Evolutionary conservation across 64 coral and sea anemone genomes (phyloP), one percentile per base, ranked within the genome.

Genomic region (Dendrophyllia cribrosa): DNA sequence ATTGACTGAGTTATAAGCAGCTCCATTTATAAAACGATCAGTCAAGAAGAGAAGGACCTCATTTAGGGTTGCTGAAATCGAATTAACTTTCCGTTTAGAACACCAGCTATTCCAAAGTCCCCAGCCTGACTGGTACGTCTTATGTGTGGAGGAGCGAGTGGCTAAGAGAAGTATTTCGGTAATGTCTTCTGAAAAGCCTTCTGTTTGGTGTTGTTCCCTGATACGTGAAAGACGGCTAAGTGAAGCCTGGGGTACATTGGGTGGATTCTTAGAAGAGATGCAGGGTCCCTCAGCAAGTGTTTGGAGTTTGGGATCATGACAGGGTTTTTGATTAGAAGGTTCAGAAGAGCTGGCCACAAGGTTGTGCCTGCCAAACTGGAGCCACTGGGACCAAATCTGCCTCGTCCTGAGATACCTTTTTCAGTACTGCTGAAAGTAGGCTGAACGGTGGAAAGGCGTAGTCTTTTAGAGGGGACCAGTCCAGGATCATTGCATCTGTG

Each of bases 361-460:
- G 63, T 44, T 90, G 88, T 25, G 75, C 65, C 55, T 90, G 44
- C 49, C 74, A 90, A 15, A 89, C 72, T 76, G 87, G 87, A 19
- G 55, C 61, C 51, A 89, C 71, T 66, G 78, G 60, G 51, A 86
- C 48, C 26, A 93, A 17, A 66, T 93, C 72, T 45, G 74, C 20
- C 48, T 71, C 6, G 22, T 93, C 58, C 0, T 14, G 12, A 19
- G 59, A 21, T 67, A 77, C 69, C 22, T 86, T 86, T 43, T 75
- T 51, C 43, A 86, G 60, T 3, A 53, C 22, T 59, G 13, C 10
- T 3, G 72, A 8, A 46, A 86, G 49, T 43, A 93, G 70, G n/a
- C 86, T 93, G 82, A 93, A 93, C 47, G 81, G 91, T 21, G 91
- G 82, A 61, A 93, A 93, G 15, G 91, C 34, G 70, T 91, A 91